A percentile compares a stretch with the other conserved stretches of the same genome.
Evolutionary conservation across 2,113 vertebrate genomes (phyloP).

Genomic region (Xiphophorus maculatus): DNA sequence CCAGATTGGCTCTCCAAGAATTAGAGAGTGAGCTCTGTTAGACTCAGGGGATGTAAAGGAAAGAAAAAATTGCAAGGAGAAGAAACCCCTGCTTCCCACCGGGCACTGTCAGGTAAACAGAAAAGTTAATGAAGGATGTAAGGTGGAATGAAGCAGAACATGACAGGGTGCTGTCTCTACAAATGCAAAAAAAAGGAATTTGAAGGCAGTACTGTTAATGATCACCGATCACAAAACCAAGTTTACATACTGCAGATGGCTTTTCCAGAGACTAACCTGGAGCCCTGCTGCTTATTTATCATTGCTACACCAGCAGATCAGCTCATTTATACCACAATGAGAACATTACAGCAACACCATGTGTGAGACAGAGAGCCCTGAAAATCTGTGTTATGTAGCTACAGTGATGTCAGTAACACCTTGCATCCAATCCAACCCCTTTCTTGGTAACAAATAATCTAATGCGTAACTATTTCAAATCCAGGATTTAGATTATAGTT

Average conservation of each 20-base stretch:
- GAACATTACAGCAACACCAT: conserved; percentile 59
- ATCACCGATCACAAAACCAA: conserved; percentile 62
- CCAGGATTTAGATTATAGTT: no score
- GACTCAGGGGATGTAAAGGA: neutral
- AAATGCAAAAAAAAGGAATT: conserved; percentile 1
- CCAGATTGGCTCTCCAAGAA: conserved; percentile 5
- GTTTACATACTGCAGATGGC: conserved; percentile 57
- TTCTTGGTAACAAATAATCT: no score
- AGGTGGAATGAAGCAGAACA: conserved; percentile 59
- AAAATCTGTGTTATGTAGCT: conserved; percentile 5
- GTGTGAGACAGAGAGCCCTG: conserved; percentile 4
- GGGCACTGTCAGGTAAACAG: conserved; percentile 62
- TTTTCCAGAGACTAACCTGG: conserved; percentile 45
- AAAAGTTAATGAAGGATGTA: conserved; percentile 63
- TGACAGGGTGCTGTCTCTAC: neutral
- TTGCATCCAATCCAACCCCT: no score
- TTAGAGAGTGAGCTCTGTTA: neutral
- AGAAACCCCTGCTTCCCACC: conserved; percentile 39
- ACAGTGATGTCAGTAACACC: no score
- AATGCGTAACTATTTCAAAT: no score
- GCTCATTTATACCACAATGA: conserved; percentile 53
- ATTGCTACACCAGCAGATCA: conserved; percentile 38
- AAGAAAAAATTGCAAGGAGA: neutral
- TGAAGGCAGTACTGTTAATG: conserved; percentile 50
- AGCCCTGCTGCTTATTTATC: conserved; percentile 57